These are phyloP conservation scores for Python bivittatus DNA, from an alignment of 2,113 vertebrate genomes.

Conservation along the genomic window DNA sequence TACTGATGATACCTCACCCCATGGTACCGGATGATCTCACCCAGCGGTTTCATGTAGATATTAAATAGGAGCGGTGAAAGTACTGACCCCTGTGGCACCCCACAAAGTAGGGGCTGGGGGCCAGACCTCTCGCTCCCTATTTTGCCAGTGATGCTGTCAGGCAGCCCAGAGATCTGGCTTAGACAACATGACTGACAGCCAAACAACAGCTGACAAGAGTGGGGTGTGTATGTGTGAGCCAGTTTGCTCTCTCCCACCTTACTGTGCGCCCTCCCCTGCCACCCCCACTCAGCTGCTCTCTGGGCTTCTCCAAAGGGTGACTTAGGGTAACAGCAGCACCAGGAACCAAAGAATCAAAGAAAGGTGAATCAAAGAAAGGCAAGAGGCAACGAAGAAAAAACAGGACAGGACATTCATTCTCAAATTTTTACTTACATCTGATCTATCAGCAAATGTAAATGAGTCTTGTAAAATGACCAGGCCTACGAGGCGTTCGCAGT, in stretches of 20 bases:
- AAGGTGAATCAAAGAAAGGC: not conserved
- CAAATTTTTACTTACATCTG: not conserved
- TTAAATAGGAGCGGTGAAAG: too few relatives aligned
- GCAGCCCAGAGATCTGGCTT: not conserved
- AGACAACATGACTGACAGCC: not conserved
- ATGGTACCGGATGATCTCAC: too few relatives aligned
- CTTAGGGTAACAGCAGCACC: not conserved
- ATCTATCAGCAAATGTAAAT: not conserved
- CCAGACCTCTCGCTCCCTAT: too few relatives aligned
- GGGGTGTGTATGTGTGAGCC: not conserved
- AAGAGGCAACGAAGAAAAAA: not conserved
- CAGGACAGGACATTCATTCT: not conserved
- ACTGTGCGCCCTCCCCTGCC: not conserved
- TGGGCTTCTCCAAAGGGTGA: not conserved
- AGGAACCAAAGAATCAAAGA: too few relatives aligned
- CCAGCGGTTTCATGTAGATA: too few relatives aligned
- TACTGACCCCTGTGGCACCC: too few relatives aligned
- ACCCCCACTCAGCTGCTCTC: not conserved
- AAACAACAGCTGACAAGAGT: not conserved
- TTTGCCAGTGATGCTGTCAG: not conserved
- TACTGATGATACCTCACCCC: too few relatives aligned
- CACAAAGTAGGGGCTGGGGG: too few relatives aligned
- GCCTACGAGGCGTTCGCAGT: not conserved
- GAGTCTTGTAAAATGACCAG: not conserved
- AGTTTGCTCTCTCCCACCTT: not conserved